Conservation (phyloP, 2,113 vertebrate genomes). For the Rhizomys pruinosus region DNA sequence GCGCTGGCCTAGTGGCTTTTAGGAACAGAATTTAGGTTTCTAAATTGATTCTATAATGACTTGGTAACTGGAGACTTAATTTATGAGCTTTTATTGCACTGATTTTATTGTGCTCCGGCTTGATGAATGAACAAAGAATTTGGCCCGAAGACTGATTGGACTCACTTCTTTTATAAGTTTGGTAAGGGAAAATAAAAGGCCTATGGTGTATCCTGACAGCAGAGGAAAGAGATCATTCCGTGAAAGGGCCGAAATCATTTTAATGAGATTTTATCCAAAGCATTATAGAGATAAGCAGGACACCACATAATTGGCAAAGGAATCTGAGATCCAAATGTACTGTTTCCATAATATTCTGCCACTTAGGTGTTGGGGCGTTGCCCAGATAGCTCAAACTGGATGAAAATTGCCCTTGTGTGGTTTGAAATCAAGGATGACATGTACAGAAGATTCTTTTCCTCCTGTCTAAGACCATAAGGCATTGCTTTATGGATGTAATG, state of each 20-base stretch:
- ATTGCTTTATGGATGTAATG: accelerated
- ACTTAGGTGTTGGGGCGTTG: not conserved
- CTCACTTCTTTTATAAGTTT: not conserved
- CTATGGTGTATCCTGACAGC: not conserved
- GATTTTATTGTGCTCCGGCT: not conserved
- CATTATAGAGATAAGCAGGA: not conserved
- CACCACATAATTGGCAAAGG: not conserved
- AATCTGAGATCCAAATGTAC: not conserved
- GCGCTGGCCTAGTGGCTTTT: not conserved
- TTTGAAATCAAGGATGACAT: not conserved
- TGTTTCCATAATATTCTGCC: not conserved
- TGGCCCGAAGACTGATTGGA: not conserved
- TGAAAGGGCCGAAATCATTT: not conserved
- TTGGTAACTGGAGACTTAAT: not conserved
- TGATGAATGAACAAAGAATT: not conserved
- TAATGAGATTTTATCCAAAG: not conserved
- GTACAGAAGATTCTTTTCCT: not conserved
- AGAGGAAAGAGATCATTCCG: not conserved
- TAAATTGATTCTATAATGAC: not conserved
- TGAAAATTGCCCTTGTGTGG: not conserved
- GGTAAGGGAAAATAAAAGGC: not conserved
- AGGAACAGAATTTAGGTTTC: not conserved
- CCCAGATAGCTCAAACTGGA: not conserved
- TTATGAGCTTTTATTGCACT: not conserved
- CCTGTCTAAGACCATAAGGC: too few species aligned